Evolutionary conservation across 2,113 vertebrate species (phyloP).

Genomic region (Chelonoidis abingdonii): DNA sequence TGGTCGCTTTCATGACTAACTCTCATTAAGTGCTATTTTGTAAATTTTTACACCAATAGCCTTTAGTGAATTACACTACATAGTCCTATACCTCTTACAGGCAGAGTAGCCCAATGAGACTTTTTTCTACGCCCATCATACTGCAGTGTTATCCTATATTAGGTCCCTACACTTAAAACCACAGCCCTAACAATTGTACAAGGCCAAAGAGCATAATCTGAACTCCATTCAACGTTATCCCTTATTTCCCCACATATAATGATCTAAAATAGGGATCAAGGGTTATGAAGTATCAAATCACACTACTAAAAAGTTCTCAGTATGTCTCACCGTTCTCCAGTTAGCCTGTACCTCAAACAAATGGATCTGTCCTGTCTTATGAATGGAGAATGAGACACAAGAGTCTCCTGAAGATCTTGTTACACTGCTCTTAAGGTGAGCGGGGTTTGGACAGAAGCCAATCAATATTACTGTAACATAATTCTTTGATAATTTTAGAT

Average conservation of each 20-base stretch:
- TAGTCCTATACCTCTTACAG: neutral
- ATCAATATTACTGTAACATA: neutral
- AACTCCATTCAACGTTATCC: neutral
- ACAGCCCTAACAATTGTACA: neutral
- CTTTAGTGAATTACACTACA: fast-evolving
- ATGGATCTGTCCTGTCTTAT: neutral
- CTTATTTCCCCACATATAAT: neutral
- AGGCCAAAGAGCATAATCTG: fast-evolving
- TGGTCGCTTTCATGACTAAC: neutral
- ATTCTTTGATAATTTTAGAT: neutral
- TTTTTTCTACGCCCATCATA: neutral
- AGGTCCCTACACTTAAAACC: neutral
- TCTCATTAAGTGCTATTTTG: neutral
- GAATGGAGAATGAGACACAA: fast-evolving
- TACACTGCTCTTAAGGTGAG: neutral
- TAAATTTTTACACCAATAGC: neutral
- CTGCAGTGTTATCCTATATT: neutral
- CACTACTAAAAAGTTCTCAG: neutral
- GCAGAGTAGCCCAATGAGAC: fast-evolving
- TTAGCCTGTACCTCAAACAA: neutral
- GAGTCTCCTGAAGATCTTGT: neutral
- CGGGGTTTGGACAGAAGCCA: neutral
- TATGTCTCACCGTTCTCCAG: neutral
- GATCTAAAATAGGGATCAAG: neutral
- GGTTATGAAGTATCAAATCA: fast-evolving